phyloP scores from a whole-genome alignment of 2,797 vertebrate species.

The Tachyglossus aculeatus region DNA sequence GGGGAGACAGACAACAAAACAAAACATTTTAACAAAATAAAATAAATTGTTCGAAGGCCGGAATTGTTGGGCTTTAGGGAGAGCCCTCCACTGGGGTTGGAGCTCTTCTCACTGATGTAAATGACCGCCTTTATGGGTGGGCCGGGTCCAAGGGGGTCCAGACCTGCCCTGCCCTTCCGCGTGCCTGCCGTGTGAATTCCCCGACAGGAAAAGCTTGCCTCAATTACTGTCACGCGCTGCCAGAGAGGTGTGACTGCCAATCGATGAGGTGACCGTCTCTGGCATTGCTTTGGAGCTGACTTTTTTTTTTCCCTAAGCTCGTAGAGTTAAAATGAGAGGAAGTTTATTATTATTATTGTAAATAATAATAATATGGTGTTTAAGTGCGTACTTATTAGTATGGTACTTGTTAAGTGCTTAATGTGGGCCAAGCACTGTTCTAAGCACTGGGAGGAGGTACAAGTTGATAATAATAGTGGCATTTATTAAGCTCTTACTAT shows the following conservation, averaged over 20 bases:
- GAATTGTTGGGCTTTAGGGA: not conserved
- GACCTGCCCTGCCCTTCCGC: constrained; percentile 39
- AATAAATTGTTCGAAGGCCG: not conserved
- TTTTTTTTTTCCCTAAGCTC: not conserved
- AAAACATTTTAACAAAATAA: too few species aligned
- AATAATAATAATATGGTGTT: too few species aligned
- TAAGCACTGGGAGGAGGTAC: too few species aligned
- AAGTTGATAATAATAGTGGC: too few species aligned
- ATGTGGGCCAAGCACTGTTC: too few species aligned
- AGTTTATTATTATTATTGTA: too few species aligned
- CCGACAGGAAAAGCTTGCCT: constrained; percentile 27
- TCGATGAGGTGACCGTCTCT: constrained; percentile 36
- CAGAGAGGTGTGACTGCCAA: constrained; percentile 41
- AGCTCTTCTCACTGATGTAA: constrained; percentile 23
- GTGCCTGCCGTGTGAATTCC: constrained; percentile 34
- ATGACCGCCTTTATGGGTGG: constrained; percentile 38
- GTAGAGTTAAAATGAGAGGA: too few species aligned
- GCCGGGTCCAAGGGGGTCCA: constrained; percentile 44
- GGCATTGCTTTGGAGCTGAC: not conserved
- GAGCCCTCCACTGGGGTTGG: not conserved
- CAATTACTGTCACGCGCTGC: constrained; percentile 45
- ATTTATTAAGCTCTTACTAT: too few species aligned
- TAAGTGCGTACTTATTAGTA: not conserved
- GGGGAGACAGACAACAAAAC: too few species aligned
- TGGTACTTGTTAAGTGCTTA: not conserved